phyloP scores from a whole-genome alignment of 2,113 vertebrate species.

The Sturnira hondurensis region DNA sequence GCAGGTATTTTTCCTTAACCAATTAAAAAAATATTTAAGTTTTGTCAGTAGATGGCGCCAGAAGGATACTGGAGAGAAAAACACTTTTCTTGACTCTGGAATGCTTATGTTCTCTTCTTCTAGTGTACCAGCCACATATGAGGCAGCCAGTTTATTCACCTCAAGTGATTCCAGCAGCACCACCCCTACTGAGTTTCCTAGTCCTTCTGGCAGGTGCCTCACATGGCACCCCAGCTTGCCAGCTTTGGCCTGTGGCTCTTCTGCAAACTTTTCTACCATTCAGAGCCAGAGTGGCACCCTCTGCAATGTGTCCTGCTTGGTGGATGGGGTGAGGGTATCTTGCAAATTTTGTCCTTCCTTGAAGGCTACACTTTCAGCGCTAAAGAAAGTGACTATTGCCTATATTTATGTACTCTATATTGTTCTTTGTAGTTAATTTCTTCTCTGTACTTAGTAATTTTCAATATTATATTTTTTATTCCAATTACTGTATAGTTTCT shows the following conservation, averaged over 20 bases:
- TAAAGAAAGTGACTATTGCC: background rate
- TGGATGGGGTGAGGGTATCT: background rate
- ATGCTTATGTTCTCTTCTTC: background rate
- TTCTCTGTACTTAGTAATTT: background rate
- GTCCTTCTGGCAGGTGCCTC: background rate
- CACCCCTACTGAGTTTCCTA: background rate
- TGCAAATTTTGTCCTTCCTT: background rate
- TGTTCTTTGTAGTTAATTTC: background rate
- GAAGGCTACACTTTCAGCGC: background rate
- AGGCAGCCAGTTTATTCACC: background rate
- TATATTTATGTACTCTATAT: background rate
- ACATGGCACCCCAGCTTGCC: background rate
- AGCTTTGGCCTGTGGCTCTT: background rate
- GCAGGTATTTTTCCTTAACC: background rate
- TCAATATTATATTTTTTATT: background rate
- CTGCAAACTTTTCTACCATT: background rate
- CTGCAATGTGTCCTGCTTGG: too few species aligned
- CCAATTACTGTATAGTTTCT: background rate
- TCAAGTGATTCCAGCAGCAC: background rate
- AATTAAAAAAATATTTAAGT: background rate
- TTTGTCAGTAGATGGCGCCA: slow-evolving; percentile 32
- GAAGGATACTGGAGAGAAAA: background rate
- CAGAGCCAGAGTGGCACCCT: background rate
- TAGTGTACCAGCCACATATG: background rate
- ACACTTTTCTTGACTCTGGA: background rate